phyloP scores from a whole-genome alignment of 2,888 invertebrate genomes.

The Tyria jacobaeae region DNA sequence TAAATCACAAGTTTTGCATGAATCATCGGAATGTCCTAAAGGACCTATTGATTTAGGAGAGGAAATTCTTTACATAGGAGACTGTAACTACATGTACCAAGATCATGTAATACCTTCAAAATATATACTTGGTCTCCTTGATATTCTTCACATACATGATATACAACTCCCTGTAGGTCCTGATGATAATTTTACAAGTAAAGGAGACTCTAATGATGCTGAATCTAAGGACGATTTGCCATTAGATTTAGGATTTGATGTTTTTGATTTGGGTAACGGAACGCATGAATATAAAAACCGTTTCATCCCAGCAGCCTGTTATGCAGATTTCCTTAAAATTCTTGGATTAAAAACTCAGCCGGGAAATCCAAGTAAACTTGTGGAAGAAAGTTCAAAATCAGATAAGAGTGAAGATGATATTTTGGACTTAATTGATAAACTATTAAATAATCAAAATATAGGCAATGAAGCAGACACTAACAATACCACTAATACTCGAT shows the following conservation, averaged over 20 bases:
- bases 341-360: background rate
- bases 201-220: background rate
- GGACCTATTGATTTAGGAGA: slow-evolving; percentile 14
- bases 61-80: slow-evolving; percentile 9
- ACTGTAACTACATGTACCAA: slow-evolving; percentile 15
- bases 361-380: background rate
- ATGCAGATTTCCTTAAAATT: background rate
- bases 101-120: slow-evolving; percentile 12
- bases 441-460: background rate
- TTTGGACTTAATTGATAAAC: background rate
- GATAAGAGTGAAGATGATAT: slow-evolving; percentile 2
- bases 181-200: background rate
- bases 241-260: slow-evolving; percentile 8
- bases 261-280: background rate
- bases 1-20: background rate
- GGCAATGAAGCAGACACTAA: background rate
- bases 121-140: slow-evolving; percentile 13
- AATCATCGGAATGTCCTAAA: background rate
- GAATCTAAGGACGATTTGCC: background rate
- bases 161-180: slow-evolving; percentile 2
- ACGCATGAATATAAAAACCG: slow-evolving; percentile 6
- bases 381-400: background rate
- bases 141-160: slow-evolving; percentile 9
- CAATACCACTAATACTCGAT: background rate
- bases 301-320: background rate